Evolutionary conservation across 2,113 vertebrate genomes (phyloP).

Genomic region (Tiliqua scincoides): DNA sequence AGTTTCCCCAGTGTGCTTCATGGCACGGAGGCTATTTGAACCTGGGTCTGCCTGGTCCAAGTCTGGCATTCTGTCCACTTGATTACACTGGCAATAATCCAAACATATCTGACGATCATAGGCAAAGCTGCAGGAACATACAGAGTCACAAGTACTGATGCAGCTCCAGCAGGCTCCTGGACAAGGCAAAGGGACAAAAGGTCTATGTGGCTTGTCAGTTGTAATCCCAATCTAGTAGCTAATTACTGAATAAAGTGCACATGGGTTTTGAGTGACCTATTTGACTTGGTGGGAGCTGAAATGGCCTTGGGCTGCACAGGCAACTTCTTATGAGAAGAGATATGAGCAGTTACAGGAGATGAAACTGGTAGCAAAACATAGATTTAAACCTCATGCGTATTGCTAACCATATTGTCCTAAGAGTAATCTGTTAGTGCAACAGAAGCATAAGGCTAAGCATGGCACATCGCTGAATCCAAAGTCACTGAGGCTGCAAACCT

Average conservation of each 20-base stretch:
- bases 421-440: too few species aligned
- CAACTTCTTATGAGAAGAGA: background rate
- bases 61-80: background rate
- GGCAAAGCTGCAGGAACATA: background rate
- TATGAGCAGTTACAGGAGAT: background rate
- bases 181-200: background rate
- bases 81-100: background rate
- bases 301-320: background rate
- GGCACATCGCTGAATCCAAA: too few species aligned
- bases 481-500: too few species aligned
- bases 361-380: background rate
- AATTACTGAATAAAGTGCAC: background rate
- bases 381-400: background rate
- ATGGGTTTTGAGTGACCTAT: background rate
- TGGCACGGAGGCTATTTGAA: background rate
- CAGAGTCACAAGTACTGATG: too few species aligned
- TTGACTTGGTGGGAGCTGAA: background rate
- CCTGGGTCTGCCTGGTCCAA: background rate
- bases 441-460: too few species aligned
- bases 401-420: background rate
- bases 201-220: background rate
- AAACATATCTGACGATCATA: background rate
- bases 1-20: background rate
- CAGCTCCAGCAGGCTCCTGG: background rate
- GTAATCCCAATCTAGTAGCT: background rate